Evolutionary conservation across 2,113 vertebrate genomes (phyloP).

Genomic region (Telmatochromis bifrenatus): DNA sequence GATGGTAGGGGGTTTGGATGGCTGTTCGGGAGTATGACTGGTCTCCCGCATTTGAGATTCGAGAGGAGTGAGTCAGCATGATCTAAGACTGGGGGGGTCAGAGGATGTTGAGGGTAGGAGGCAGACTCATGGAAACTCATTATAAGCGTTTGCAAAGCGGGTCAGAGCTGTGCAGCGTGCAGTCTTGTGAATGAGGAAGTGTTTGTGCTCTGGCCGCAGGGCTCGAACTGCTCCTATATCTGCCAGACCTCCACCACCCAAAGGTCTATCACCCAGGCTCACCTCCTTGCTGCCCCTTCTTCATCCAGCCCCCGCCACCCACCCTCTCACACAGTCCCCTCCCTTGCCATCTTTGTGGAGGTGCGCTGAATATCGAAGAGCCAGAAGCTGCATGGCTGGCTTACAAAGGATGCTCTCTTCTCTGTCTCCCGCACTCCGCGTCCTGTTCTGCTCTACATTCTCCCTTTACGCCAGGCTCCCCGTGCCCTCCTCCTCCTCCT

Average conservation of each 20-base stretch:
- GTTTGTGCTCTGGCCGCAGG: constrained; percentile 5
- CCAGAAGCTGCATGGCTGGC: constrained; percentile 28
- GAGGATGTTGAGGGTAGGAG: neutral
- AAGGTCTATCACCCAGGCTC: neutral
- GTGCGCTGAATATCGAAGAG: constrained; percentile 39
- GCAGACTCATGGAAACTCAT: neutral
- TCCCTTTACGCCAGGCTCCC: neutral
- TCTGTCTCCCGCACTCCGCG: constrained; percentile 9
- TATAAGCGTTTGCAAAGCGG: neutral
- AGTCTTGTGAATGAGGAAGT: neutral
- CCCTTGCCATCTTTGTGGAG: neutral
- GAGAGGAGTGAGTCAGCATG: constrained; percentile 9
- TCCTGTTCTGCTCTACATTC: constrained; percentile 10
- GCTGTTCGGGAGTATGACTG: neutral
- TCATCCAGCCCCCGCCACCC: neutral
- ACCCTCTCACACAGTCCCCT: neutral
- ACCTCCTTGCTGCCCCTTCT: neutral
- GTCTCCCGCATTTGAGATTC: neutral
- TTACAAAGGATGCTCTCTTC: constrained; percentile 51
- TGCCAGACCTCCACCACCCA: constrained; percentile 6
- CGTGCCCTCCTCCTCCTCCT: neutral
- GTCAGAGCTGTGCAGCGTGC: constrained; percentile 1
- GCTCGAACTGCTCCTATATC: neutral
- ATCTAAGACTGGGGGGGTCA: neutral
- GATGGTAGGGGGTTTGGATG: neutral